Evolutionary conservation across 2,113 vertebrate genomes (phyloP), one percentile per base, ranked within the genome.

Genomic region (Pangasianodon gigas): DNA sequence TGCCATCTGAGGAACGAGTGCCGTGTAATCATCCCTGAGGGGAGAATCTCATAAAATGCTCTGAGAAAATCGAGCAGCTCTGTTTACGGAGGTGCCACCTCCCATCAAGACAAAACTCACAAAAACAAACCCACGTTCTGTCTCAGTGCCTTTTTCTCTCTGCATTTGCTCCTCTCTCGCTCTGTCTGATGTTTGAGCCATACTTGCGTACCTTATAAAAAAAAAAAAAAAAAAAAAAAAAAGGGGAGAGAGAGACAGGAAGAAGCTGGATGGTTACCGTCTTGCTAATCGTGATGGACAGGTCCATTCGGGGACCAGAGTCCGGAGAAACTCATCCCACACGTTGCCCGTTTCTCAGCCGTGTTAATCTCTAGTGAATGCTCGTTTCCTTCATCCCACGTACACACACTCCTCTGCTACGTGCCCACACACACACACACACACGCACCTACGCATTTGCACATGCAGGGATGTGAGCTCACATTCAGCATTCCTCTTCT

Each of bases 231-330:
- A 46, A 24, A 32, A 85, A 80, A 44, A 51, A 79, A 29, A 82
- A 75, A 71, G 60, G 37, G 1, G 83, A 71, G 29, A 82, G 62
- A 86, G 54, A 87, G 77, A 46, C 11, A 79, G 83, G 46, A 87
- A 54, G 51, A 82, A 32, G 65, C 37, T 77, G 74, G 83, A 79
- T 83, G 77, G 26, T 32, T 65, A 74, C 37, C 7, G 56, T 48
- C 60, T 37, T 52, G 74, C 24, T 93, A 92, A 93, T 91, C 52
- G 90, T 93, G 94, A 94, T 93, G 92, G 91, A 90, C 89, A 91
- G 83, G 91, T 94, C 94, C 92, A 95, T 96, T 94, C 62, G 65
- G 90, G 29, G 56, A 84, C 71, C 74, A 62, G 32, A 83, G 91
- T 93, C 91, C 56, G 88, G 88, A 87, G 58, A 84, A 88, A 91